A percentile compares a stretch with the other conserved stretches of the same genome.
These are phyloP conservation scores for Nematolebias whitei DNA, from an alignment of 2,113 vertebrate species.

Conservation along the genomic window DNA sequence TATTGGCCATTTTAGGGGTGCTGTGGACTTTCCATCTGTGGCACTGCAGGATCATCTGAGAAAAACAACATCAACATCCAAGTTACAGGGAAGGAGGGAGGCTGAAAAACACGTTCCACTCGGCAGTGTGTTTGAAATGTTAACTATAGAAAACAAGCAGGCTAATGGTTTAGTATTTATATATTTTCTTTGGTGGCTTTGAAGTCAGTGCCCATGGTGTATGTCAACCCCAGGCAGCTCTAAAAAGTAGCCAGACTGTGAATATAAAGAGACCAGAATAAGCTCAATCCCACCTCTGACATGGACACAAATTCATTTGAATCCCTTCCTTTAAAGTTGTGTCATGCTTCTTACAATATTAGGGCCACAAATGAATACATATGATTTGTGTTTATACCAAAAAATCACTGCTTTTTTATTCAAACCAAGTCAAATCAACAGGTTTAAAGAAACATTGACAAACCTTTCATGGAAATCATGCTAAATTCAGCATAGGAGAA, in stretches of 20 bases:
- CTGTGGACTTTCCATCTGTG: slow-evolving; percentile 60
- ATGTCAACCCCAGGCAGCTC: slow-evolving; percentile 56
- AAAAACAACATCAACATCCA: slow-evolving; percentile 63
- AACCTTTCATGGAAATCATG: too few relatives aligned
- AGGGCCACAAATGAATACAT: not conserved
- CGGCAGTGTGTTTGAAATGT: slow-evolving; percentile 76
- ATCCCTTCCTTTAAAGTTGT: not conserved
- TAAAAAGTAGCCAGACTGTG: slow-evolving; percentile 44
- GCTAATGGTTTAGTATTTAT: slow-evolving; percentile 81
- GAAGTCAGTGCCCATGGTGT: slow-evolving; percentile 66
- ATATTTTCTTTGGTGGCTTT: slow-evolving; percentile 79
- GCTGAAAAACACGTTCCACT: slow-evolving; percentile 68
- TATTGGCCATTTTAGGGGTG: slow-evolving; percentile 45
- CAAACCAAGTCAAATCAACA: too few relatives aligned
- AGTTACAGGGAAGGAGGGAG: slow-evolving; percentile 40
- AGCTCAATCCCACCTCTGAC: slow-evolving; percentile 52
- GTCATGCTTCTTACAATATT: not conserved
- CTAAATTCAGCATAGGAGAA: too few relatives aligned
- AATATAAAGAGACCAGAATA: slow-evolving; percentile 50
- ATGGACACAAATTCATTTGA: not conserved
- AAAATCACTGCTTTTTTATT: not conserved
- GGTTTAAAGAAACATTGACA: too few relatives aligned
- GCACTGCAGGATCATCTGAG: slow-evolving; percentile 56
- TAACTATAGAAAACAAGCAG: slow-evolving; percentile 79
- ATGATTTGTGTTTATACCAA: not conserved